Evolutionary conservation across 1,140 invertebrate species (phyloP).

Genomic region (Lanistes nyassanus): DNA sequence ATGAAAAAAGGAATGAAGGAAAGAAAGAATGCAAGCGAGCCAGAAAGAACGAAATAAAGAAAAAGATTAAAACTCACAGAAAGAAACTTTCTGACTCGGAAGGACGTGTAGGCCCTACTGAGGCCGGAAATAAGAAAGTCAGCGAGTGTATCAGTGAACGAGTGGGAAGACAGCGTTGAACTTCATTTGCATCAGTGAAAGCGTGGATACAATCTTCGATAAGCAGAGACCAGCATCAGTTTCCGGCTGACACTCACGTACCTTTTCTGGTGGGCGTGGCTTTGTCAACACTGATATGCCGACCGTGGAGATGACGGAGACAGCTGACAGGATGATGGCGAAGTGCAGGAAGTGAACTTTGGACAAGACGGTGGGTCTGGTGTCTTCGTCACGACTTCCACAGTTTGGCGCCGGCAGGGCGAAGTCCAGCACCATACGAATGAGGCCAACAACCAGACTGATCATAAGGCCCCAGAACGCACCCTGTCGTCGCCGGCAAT

Average conservation of each 20-base stretch:
- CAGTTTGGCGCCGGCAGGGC: slow-evolving; percentile 52
- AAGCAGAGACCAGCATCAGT: no score
- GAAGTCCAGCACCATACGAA: slow-evolving; percentile 59
- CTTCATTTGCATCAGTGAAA: background rate
- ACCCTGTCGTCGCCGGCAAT: slow-evolving; percentile 59
- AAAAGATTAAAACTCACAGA: background rate
- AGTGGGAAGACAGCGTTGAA: background rate
- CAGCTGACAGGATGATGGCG: slow-evolving; percentile 51
- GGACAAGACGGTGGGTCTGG: slow-evolving; percentile 42
- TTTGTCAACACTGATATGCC: slow-evolving; percentile 56
- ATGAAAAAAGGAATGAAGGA: background rate
- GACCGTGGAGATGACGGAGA: slow-evolving; percentile 48
- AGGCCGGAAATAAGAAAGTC: background rate
- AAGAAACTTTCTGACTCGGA: no score
- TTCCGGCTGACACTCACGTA: slow-evolving; percentile 20
- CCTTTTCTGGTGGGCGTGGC: slow-evolving; percentile 44
- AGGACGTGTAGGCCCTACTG: background rate
- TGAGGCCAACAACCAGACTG: slow-evolving; percentile 66
- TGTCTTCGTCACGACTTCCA: slow-evolving; percentile 46
- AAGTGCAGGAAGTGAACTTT: slow-evolving; percentile 63
- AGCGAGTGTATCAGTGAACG: background rate
- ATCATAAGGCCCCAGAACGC: slow-evolving; percentile 72
- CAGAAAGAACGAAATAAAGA: background rate
- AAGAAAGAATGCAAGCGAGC: background rate
- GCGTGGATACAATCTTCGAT: no score